These are phyloP conservation scores for Pomacea canaliculata DNA, from an alignment of 2,888 invertebrate genomes.

Conservation along the genomic window DNA sequence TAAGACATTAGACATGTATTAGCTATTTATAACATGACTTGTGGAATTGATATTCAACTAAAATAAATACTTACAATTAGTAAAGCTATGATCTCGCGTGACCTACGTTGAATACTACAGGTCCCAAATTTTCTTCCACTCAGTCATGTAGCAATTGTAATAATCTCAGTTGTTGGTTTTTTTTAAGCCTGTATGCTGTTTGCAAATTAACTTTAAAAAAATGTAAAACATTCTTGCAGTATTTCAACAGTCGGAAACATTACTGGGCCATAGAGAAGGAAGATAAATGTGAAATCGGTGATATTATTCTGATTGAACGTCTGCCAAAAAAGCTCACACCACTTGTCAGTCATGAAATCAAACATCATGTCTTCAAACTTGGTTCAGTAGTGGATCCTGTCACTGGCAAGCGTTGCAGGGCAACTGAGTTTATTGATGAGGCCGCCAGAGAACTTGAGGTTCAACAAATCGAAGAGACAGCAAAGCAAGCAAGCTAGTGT, in stretches of 20 bases:
- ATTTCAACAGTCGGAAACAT: constrained; percentile 47
- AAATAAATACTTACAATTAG: too few relatives aligned
- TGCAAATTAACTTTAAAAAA: too few relatives aligned
- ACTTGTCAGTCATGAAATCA: constrained; percentile 44
- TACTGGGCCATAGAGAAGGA: constrained; percentile 48
- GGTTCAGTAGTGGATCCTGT: constrained; percentile 60
- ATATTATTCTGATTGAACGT: constrained; percentile 46
- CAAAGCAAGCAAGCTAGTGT: not conserved
- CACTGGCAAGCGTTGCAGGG: constrained; percentile 56
- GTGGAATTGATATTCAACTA: too few relatives aligned
- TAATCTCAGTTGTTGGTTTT: too few relatives aligned
- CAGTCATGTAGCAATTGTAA: too few relatives aligned
- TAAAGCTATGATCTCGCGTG: too few relatives aligned
- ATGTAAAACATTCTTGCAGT: constrained; percentile 45
- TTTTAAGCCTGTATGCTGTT: too few relatives aligned
- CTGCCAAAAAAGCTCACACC: constrained; percentile 36
- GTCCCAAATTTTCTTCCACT: too few relatives aligned
- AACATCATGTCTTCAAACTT: constrained; percentile 50
- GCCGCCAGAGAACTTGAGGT: constrained; percentile 34
- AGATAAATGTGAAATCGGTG: constrained; percentile 30
- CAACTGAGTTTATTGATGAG: constrained; percentile 55
- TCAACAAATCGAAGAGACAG: constrained; percentile 13
- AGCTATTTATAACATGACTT: too few relatives aligned
- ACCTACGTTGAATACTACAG: too few relatives aligned
- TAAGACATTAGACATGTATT: too few relatives aligned